These are phyloP conservation scores for Mastomys coucha DNA, from an alignment of 2,113 vertebrate species.

Conservation along the genomic window DNA sequence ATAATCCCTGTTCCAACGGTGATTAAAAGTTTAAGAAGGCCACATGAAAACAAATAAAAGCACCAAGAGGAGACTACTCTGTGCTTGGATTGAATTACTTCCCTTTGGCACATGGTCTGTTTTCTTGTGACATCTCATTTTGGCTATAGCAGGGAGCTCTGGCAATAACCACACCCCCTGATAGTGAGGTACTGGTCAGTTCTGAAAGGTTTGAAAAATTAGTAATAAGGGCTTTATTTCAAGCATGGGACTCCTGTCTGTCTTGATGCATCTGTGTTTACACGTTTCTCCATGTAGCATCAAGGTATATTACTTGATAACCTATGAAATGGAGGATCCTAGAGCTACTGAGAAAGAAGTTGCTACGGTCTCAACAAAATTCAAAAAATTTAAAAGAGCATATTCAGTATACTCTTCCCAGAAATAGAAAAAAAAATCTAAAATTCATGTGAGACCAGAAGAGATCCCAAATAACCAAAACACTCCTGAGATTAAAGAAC, in stretches of 20 bases:
- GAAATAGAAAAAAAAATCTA: not conserved
- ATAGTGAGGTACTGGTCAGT: not conserved
- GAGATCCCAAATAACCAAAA: not conserved
- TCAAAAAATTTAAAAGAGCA: not conserved
- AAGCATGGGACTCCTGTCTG: not conserved
- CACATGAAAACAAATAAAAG: conserved; percentile 22
- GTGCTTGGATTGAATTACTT: not conserved
- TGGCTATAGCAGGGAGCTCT: not conserved
- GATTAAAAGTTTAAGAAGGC: conserved; percentile 57
- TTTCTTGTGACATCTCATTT: conserved; percentile 41
- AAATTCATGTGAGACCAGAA: not conserved
- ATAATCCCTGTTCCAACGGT: conserved; percentile 20
- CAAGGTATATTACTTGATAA: not conserved
- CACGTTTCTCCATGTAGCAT: not conserved
- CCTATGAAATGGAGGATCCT: not conserved
- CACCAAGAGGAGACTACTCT: conserved; percentile 23
- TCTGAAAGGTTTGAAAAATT: not conserved
- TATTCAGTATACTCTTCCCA: not conserved
- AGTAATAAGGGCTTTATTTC: too few relatives aligned
- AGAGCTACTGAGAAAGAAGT: not conserved
- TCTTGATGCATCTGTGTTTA: not conserved
- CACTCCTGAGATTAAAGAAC: not conserved
- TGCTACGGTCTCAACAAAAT: not conserved
- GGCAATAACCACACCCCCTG: not conserved
- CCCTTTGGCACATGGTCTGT: not conserved